phyloP scores from a whole-genome alignment of 2,797 vertebrate genomes.

The Sebastes flavidus region DNA sequence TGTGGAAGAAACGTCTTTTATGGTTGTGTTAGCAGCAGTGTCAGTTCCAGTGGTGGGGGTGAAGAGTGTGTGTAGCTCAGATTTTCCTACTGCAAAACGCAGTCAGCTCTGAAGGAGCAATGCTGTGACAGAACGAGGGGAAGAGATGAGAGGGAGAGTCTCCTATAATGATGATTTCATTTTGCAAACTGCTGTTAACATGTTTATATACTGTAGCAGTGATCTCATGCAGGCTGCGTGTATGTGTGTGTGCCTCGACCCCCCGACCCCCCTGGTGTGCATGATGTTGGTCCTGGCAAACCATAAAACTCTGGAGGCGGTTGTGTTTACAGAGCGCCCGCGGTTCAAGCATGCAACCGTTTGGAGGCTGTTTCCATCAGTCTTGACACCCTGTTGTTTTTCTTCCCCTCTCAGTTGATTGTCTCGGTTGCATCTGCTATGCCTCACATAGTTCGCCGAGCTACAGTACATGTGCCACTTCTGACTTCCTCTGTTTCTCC shows the following conservation, averaged over 20 bases:
- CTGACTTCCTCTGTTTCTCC: conserved; percentile 35
- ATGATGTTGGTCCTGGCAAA: conserved; percentile 32
- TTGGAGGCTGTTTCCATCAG: conserved; percentile 50
- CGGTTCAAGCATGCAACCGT: conserved; percentile 26
- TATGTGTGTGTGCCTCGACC: background rate
- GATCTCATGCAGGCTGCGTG: background rate
- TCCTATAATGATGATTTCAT: conserved; percentile 13
- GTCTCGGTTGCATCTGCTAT: conserved; percentile 46
- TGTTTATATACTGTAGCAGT: background rate
- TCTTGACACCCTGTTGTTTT: conserved; percentile 51
- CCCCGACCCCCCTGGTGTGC: background rate
- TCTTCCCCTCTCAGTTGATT: conserved; percentile 39
- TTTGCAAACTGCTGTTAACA: background rate
- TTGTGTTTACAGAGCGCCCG: conserved; percentile 45
- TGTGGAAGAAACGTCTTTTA: conserved; percentile 66
- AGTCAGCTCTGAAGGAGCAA: conserved; percentile 15
- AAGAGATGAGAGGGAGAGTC: conserved; percentile 1
- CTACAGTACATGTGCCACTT: conserved; percentile 34
- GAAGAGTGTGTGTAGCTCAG: conserved; percentile 30
- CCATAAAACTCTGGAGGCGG: conserved; percentile 29
- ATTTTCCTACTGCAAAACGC: conserved; percentile 52
- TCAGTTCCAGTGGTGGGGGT: conserved; percentile 50
- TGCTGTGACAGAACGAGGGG: conserved; percentile 10
- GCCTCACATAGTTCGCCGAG: conserved; percentile 50
- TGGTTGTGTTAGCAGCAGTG: conserved; percentile 46